Evolutionary conservation across 2,888 invertebrate genomes (phyloP), one percentile per base, ranked within the genome.

Genomic region (Andrena hattorfiana): DNA sequence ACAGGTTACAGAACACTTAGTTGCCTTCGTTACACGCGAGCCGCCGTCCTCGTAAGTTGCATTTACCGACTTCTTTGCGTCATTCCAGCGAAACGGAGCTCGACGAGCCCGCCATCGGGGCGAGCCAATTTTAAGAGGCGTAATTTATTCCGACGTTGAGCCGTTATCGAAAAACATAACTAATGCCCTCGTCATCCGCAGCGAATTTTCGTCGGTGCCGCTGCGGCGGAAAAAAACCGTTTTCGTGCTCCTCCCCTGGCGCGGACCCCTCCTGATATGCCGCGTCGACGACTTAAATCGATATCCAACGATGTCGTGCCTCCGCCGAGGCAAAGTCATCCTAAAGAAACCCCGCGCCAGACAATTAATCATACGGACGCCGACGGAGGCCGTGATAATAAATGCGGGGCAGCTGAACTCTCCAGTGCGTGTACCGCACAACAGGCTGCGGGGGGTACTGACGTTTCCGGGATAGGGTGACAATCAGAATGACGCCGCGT

Each of bases 401-500:
- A 88, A 85, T 77, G 87, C 83, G 80, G 69, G 74, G 59, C 67
- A 70, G 75, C 28, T 48, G 59, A 56, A 66, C 62, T 49, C 35
- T 30, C 67, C 48, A 66, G 81, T 74, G 79, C 79, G 79, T 71
- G 72, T 60, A 70, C 51, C 30, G 51, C 28, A 56, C 23, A 71
- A 26, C 23, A 26, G 54, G 49, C 56, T 30, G 60, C 62, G 51
- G 79, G 62, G 23, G 59, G 67, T 69, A 72, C 76, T 78, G 83
- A 89, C 84, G 77, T 85, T 88, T 88, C 84, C 89, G 87, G 84
- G 23, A 85, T 83, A 74, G 84, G 82, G 74, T 89, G 89, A 88
- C 86, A 89, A 89, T 89, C 86, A 85, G 79, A 89, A 87, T 90
- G 90, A 89, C 85, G 87, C 51, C 84, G 87, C 87, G 85, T 87